Evolutionary conservation across 2,113 vertebrate genomes (phyloP).

Genomic region (Neofelis nebulosa): DNA sequence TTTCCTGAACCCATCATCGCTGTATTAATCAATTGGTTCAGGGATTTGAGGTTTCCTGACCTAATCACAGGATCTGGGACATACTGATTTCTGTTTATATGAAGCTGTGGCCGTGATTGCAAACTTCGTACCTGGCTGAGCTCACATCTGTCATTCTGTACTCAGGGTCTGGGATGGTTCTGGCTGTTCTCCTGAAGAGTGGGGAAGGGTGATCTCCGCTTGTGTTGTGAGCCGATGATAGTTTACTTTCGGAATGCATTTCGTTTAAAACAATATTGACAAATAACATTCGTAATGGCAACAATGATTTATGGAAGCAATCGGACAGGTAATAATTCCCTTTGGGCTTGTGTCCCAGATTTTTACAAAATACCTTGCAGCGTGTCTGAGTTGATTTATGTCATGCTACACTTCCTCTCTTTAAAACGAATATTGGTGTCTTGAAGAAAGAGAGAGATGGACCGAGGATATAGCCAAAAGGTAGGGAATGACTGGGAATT

Average conservation of each 20-base stretch:
- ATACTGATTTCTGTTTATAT: conserved; percentile 74
- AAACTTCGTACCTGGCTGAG: conserved; percentile 34
- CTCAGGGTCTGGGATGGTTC: neutral
- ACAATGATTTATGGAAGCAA: neutral
- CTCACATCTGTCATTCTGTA: conserved; percentile 16
- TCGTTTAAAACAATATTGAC: neutral
- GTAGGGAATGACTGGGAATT: neutral
- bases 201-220: conserved; percentile 12
- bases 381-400: conserved; percentile 36
- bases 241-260: conserved; percentile 12
- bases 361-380: neutral
- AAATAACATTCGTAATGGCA: neutral
- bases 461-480: neutral
- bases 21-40: conserved; percentile 71
- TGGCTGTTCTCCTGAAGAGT: neutral
- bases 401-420: neutral
- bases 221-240: neutral
- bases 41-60: conserved; percentile 75
- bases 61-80: conserved; percentile 74
- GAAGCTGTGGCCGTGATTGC: conserved; percentile 57
- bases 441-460: neutral
- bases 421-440: neutral
- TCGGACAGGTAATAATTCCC: neutral
- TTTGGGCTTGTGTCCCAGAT: neutral
- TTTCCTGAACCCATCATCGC: conserved; percentile 63